Base-by-base conservation (phyloP, 2,113 vertebrate species). In the Aptenodytes forsteri region DNA sequence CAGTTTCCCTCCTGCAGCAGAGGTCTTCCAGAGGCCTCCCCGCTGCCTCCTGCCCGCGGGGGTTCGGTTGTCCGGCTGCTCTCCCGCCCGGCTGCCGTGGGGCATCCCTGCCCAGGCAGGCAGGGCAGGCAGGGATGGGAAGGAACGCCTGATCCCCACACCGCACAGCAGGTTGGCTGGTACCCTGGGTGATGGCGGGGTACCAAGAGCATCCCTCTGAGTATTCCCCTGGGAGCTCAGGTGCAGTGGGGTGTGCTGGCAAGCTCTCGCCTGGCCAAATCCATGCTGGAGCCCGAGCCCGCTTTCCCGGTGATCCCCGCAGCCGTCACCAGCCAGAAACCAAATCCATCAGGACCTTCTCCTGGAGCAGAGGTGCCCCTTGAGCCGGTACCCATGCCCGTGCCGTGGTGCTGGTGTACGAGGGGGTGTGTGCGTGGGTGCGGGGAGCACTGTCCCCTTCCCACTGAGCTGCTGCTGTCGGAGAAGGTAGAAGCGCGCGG, bases 121-220 rank as follows among this genome's bases (percentile, higher is more conserved):
- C 26, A 44, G 62, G 34, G 21, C n/a, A 18, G 54, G 40, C 11
- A 29, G 69, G 70, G 44, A 15, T 3, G 8, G 70, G 61, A 38
- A 20, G 58, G 47, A 34, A 42, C 1, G 0, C 0, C 27, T 38
- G 69, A 32, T 21, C 14, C 34, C 67, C 30, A 3, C 0, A 0
- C 44, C n/a, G n/a, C 2, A 1, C 2, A 7, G 16, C 73, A 30
- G 69, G 50, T 30, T 1, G 3, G 38, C 11, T 55, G 25, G 7
- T 36, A 19, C 29, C 47, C 44, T 16, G 71, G 25, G n/a, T 2
- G 30, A 61, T 82, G 50, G 64, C 2, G 20, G 50, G 69, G 27
- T 79, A 62, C 42, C 0, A 6, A n/a, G 42, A 89, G 58, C 83
- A 90, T 89, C 58, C 40, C 34, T 67, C 12, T 30, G 83, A 89